Percentiles rank a stretch among this genome's conserved stretches.
Conservation (phyloP, 1,140 invertebrate genomes). For the Mylabris phalerata region DNA sequence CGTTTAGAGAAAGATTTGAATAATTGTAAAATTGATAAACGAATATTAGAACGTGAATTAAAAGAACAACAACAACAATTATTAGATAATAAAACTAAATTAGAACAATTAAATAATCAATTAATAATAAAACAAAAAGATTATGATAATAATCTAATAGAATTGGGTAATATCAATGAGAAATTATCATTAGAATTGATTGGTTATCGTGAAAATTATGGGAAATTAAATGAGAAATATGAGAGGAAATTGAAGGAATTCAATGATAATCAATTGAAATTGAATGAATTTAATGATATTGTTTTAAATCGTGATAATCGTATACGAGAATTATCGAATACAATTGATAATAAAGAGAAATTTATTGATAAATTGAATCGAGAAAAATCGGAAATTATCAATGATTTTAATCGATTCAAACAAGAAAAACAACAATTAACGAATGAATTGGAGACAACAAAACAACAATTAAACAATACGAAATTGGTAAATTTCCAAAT, state of each 20-base stretch:
- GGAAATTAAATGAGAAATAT: slow-evolving; percentile 23
- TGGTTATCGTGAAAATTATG: slow-evolving; percentile 21
- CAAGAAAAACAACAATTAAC: slow-evolving; percentile 26
- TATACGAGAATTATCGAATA: background rate
- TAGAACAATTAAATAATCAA: slow-evolving; percentile 46
- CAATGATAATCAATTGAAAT: slow-evolving; percentile 2
- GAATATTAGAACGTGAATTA: slow-evolving; percentile 55
- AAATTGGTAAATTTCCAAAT: slow-evolving; percentile 17
- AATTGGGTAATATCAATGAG: slow-evolving; percentile 34
- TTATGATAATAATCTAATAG: slow-evolving; percentile 28
- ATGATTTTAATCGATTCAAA: background rate
- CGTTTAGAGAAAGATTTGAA: slow-evolving; percentile 56
- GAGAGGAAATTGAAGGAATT: slow-evolving; percentile 25
- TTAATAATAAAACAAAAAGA: slow-evolving; percentile 32
- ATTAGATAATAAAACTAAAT: slow-evolving; percentile 45
- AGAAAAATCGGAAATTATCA: slow-evolving; percentile 28
- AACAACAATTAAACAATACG: slow-evolving; percentile 43
- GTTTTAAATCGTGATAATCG: background rate
- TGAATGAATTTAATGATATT: slow-evolving; percentile 11
- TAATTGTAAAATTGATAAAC: slow-evolving; percentile 59
- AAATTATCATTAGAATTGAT: slow-evolving; percentile 30
- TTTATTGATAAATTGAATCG: slow-evolving; percentile 34
- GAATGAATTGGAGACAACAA: slow-evolving; percentile 44
- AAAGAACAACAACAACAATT: slow-evolving; percentile 52
- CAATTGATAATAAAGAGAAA: slow-evolving; percentile 18